These are phyloP conservation scores for Girardinus metallicus DNA, from an alignment of 2,797 vertebrate genomes.

Conservation along the genomic window DNA sequence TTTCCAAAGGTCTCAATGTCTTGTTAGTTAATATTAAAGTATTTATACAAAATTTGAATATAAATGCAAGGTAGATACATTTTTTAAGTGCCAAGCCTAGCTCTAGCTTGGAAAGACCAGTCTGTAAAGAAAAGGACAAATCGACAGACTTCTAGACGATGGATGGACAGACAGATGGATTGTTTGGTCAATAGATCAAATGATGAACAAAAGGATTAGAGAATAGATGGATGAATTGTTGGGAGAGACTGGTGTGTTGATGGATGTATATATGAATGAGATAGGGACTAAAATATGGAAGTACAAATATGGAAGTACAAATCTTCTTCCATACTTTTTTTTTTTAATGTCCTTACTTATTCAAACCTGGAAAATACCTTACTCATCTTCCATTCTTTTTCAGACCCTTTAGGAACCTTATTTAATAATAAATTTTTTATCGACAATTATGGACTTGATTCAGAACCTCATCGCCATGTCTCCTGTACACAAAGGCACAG, in stretches of 20 bases:
- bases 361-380: neutral
- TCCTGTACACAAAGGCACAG: conserved; percentile 84
- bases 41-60: neutral
- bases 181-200: neutral
- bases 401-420: neutral
- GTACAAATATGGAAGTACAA: neutral
- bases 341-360: neutral
- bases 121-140: neutral
- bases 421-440: neutral
- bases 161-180: neutral
- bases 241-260: neutral
- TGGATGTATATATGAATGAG: neutral
- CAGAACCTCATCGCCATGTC: too few relatives aligned
- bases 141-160: neutral
- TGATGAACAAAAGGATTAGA: neutral
- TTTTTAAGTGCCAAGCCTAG: neutral
- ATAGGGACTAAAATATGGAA: neutral
- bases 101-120: neutral
- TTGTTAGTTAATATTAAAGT: neutral
- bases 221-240: neutral
- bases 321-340: neutral
- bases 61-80: neutral
- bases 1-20: neutral
- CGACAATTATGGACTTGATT: neutral
- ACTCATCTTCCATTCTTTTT: neutral